Percentiles rank a stretch among this genome's conserved stretches.
Conservation (phyloP, 2,888 invertebrate genomes). For the Drosophila kuntzei region DNA sequence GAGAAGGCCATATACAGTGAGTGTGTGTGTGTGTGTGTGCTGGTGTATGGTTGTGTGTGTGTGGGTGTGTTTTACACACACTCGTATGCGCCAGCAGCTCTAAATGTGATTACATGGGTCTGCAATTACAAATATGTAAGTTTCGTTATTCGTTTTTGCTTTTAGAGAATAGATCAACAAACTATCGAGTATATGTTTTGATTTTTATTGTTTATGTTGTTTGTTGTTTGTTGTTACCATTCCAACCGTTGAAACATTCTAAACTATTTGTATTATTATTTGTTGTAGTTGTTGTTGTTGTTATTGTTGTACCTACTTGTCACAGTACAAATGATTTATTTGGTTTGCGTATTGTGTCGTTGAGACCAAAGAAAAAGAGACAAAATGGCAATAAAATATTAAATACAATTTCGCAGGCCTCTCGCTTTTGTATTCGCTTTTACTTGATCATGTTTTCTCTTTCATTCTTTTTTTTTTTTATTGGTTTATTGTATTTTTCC, state of each 20-base stretch:
- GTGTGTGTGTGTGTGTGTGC: slow-evolving; percentile 10
- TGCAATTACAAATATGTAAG: slow-evolving; percentile 62
- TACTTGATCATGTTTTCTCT: background rate
- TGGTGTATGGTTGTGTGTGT: slow-evolving; percentile 12
- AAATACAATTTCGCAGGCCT: slow-evolving; percentile 55
- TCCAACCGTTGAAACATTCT: slow-evolving; percentile 64
- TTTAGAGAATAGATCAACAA: slow-evolving; percentile 45
- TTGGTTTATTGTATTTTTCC: slow-evolving; percentile 6
- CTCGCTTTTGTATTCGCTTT: slow-evolving; percentile 13
- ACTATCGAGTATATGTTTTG: slow-evolving; percentile 54
- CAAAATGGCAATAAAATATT: slow-evolving; percentile 62
- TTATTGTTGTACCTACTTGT: slow-evolving; percentile 76
- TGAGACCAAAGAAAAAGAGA: slow-evolving; percentile 49
- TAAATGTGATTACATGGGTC: slow-evolving; percentile 58
- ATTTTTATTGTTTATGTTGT: slow-evolving; percentile 30
- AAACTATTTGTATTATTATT: slow-evolving; percentile 50
- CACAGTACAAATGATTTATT: slow-evolving; percentile 70
- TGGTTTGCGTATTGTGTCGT: slow-evolving; percentile 55
- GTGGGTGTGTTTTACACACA: slow-evolving; percentile 23
- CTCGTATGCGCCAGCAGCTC: slow-evolving; percentile 50
- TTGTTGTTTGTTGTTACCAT: slow-evolving; percentile 62
- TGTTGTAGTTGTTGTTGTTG: slow-evolving; percentile 30
- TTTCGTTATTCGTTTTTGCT: slow-evolving; percentile 31
- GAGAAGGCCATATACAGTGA: slow-evolving; percentile 8
- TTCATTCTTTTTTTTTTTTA: background rate